Conservation (phyloP, 2,797 vertebrate genomes). For the Peromyscus attwateri region DNA sequence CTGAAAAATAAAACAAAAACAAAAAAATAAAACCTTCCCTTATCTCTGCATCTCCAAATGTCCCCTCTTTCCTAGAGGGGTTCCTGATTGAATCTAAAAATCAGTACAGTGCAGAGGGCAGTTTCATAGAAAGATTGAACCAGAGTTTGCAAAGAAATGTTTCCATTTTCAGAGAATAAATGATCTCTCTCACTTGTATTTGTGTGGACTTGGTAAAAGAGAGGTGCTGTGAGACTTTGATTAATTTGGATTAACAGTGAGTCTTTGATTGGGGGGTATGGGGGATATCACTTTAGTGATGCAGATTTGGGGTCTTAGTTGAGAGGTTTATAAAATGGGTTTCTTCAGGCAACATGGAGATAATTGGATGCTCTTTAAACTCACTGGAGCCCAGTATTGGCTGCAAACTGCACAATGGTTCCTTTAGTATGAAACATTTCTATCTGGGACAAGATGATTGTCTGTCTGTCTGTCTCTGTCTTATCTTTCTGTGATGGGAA, state of each 20-base stretch:
- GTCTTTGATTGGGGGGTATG: neutral
- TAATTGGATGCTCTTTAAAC: neutral
- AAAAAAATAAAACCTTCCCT: neutral
- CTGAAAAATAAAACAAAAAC: neutral
- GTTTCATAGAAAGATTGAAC: neutral
- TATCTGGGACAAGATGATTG: neutral
- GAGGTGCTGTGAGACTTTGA: neutral
- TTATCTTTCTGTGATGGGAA: neutral
- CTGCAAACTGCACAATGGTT: neutral
- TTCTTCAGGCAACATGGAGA: neutral
- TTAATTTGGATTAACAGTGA: neutral
- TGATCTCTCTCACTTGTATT: neutral
- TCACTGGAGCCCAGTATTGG: neutral
- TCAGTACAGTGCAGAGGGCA: neutral
- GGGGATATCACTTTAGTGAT: neutral
- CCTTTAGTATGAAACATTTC: slow-evolving; percentile 1
- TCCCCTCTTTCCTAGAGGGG: neutral
- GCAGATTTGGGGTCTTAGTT: neutral
- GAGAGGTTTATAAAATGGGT: neutral
- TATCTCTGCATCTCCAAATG: neutral
- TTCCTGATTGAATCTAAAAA: neutral
- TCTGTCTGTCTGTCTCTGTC: neutral
- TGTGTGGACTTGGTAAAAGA: neutral
- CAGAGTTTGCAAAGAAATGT: neutral
- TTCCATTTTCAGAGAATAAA: slow-evolving; percentile 15